Percentiles rank a stretch among this genome's conserved stretches.
Evolutionary conservation across 1,140 invertebrate species (phyloP).

Genomic region (Drosophila kikkawai): DNA sequence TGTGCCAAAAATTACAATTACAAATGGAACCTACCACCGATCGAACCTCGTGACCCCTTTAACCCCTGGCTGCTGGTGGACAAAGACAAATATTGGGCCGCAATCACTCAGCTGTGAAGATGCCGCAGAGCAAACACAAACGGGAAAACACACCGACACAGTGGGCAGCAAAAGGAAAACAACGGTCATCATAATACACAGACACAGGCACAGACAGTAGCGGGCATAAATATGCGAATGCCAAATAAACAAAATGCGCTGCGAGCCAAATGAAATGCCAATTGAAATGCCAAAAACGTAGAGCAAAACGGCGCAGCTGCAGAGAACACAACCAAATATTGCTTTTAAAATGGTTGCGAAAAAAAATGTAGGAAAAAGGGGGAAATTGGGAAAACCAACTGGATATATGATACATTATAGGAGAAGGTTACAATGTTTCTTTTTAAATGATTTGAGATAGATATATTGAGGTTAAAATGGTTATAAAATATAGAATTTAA

Average conservation of each 20-base stretch:
- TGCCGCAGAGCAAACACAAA: slow-evolving; percentile 71
- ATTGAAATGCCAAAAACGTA: slow-evolving; percentile 81
- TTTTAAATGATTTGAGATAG: neutral
- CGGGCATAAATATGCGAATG: slow-evolving; percentile 66
- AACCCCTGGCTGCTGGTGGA: slow-evolving; percentile 31
- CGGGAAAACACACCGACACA: slow-evolving; percentile 36
- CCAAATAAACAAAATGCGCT: slow-evolving; percentile 48
- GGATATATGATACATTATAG: neutral
- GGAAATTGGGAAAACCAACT: neutral
- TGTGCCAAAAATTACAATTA: slow-evolving; percentile 59
- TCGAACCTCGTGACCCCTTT: slow-evolving; percentile 1
- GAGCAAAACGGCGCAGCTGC: slow-evolving; percentile 30
- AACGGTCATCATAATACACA: slow-evolving; percentile 45
- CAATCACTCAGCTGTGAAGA: slow-evolving; percentile 79
- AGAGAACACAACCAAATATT: slow-evolving; percentile 59
- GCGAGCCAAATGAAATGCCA: slow-evolving; percentile 62
- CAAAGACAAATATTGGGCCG: slow-evolving; percentile 75
- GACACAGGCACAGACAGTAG: slow-evolving; percentile 36
- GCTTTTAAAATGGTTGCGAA: slow-evolving; percentile 48
- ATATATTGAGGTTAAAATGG: neutral
- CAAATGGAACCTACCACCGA: slow-evolving; percentile 25
- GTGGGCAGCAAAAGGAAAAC: slow-evolving; percentile 50
- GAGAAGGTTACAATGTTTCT: neutral
- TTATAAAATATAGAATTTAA: no score
- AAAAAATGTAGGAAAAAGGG: neutral